A percentile compares a stretch with the other conserved stretches of the same genome.
Evolutionary conservation across 2,797 vertebrate species (phyloP).

Genomic region (Simalia tracyae): DNA sequence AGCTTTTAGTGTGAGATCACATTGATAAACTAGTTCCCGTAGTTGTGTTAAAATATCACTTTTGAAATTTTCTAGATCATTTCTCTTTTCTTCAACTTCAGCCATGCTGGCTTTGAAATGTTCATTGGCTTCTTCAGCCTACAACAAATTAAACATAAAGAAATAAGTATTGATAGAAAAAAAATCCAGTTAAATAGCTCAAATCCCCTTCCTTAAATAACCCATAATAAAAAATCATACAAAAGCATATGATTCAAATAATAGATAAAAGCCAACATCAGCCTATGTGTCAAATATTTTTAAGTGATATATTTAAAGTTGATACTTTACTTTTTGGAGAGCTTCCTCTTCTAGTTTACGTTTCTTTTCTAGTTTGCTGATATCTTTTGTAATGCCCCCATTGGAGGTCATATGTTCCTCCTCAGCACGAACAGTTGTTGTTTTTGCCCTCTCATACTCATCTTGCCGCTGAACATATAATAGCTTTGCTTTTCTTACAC

Average conservation of each 20-base stretch:
- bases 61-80: conserved; percentile 86
- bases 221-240: conserved; percentile 10
- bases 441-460: conserved; percentile 93
- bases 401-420: conserved; percentile 83
- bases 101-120: conserved; percentile 87
- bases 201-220: background rate
- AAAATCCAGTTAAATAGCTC: background rate
- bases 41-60: conserved; percentile 89
- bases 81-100: conserved; percentile 85
- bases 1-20: conserved; percentile 96
- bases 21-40: conserved; percentile 92
- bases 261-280: background rate
- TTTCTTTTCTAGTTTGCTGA: conserved; percentile 89
- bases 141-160: conserved; percentile 44
- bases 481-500: conserved; percentile 87
- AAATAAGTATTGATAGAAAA: conserved; percentile 3
- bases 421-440: conserved; percentile 86
- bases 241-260: background rate
- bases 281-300: conserved; percentile 2
- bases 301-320: conserved; percentile 28
- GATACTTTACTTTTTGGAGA: conserved; percentile 84
- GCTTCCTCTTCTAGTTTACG: conserved; percentile 92
- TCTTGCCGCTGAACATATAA: conserved; percentile 89
- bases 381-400: conserved; percentile 74
- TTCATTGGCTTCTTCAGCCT: conserved; percentile 92